Percentiles rank a stretch among this genome's conserved stretches.
These are phyloP conservation scores for Galemys pyrenaicus DNA, from an alignment of 2,113 vertebrate species.

Conservation along the genomic window DNA sequence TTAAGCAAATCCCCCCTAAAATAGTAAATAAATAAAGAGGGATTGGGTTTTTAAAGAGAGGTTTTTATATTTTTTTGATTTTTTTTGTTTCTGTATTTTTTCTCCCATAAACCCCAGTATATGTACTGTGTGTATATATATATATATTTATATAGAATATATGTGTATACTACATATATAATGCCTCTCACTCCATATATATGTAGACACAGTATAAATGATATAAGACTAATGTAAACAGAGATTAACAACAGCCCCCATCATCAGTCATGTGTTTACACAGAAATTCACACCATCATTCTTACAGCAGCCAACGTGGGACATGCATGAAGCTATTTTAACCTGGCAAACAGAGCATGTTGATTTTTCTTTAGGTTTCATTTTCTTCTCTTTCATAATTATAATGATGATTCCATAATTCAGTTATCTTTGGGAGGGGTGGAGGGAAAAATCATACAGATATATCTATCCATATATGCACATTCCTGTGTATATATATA, in stretches of 20 bases:
- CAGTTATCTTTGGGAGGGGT: constrained; percentile 86
- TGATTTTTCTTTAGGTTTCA: constrained; percentile 82
- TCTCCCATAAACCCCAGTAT: not conserved
- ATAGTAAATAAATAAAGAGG: constrained; percentile 14
- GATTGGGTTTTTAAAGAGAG: constrained; percentile 58
- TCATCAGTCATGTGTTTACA: constrained; percentile 94
- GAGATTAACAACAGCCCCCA: constrained; percentile 88
- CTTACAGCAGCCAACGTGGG: constrained; percentile 88
- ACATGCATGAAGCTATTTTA: constrained; percentile 88
- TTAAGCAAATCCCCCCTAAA: constrained; percentile 37
- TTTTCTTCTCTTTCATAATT: constrained; percentile 76
- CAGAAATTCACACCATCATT: constrained; percentile 96
- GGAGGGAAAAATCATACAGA: constrained; percentile 86
- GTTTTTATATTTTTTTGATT: constrained; percentile 49
- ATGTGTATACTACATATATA: not conserved
- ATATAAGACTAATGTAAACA: constrained; percentile 80
- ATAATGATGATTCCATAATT: constrained; percentile 86
- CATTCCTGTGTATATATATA: constrained; percentile 72
- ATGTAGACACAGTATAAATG: constrained; percentile 66
- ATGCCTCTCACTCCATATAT: constrained; percentile 19
- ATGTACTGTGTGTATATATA: constrained; percentile 53
- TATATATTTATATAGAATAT: not conserved
- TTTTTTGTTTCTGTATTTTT: constrained; percentile 53
- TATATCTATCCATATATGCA: constrained; percentile 87
- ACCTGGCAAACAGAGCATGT: constrained; percentile 83